phyloP scores from a whole-genome alignment of 2,888 invertebrate species.

The Lypha dubia region DNA sequence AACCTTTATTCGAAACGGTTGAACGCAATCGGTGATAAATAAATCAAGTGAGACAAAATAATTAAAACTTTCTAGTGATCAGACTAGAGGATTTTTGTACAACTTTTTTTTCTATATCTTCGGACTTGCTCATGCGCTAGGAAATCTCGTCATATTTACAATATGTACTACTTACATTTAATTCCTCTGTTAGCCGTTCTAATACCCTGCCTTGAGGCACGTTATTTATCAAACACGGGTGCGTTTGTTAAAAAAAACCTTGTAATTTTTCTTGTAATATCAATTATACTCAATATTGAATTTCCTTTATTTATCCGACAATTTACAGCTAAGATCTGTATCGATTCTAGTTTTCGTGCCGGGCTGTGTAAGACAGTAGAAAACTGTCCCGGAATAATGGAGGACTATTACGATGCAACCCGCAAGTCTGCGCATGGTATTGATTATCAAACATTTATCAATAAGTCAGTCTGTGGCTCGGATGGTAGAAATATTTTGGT shows the following conservation, averaged over 20 bases:
- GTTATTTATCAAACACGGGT: conserved; percentile 6
- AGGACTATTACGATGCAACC: conserved; percentile 76
- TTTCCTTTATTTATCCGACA: not conserved
- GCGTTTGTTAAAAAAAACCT: not conserved
- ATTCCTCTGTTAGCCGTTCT: conserved; percentile 43
- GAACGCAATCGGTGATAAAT: not conserved
- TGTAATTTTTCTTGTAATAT: not conserved
- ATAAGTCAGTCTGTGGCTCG: conserved; percentile 88
- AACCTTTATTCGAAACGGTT: conserved; percentile 12
- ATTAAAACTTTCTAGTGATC: too few relatives aligned
- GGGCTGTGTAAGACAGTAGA: conserved; percentile 86
- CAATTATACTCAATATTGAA: not conserved
- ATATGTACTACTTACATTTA: conserved; percentile 57
- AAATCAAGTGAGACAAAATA: conserved; percentile 8
- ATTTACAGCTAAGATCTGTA: conserved; percentile 82
- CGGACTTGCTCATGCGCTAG: too few relatives aligned
- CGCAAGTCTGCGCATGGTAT: conserved; percentile 76
- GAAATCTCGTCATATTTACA: not conserved
- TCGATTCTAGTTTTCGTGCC: conserved; percentile 83
- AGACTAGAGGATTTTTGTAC: too few relatives aligned
- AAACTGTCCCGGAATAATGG: conserved; percentile 84
- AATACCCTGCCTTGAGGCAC: conserved; percentile 44
- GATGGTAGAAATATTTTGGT: conserved; percentile 87
- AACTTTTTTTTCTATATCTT: too few relatives aligned
- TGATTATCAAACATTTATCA: conserved; percentile 84